A percentile compares a stretch with the other conserved stretches of the same genome.
Evolutionary conservation across 2,888 invertebrate species (phyloP).

Genomic region (Apamea epomidion): DNA sequence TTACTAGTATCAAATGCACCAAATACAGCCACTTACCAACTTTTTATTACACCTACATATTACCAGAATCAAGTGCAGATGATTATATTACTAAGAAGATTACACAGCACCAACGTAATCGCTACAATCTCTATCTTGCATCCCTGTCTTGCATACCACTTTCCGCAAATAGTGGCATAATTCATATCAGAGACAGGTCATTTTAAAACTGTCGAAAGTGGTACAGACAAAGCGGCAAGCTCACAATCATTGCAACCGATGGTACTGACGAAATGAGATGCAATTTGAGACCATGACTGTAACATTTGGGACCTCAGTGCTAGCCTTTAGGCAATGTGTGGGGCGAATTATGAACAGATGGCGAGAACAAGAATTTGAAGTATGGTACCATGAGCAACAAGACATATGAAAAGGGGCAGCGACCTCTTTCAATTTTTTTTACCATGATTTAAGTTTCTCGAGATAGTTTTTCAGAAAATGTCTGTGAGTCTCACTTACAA

Average conservation of each 20-base stretch:
- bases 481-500: neutral
- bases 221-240: constrained; percentile 76
- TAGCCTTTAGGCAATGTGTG: constrained; percentile 77
- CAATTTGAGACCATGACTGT: constrained; percentile 87
- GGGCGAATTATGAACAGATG: constrained; percentile 60
- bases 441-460: no score
- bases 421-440: neutral
- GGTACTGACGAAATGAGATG: constrained; percentile 83
- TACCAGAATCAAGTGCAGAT: constrained; percentile 36
- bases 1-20: neutral
- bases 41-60: constrained; percentile 8
- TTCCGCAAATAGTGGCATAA: constrained; percentile 54
- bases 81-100: constrained; percentile 48
- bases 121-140: constrained; percentile 43
- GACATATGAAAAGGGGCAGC: neutral
- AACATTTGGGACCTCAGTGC: constrained; percentile 80
- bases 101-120: constrained; percentile 41
- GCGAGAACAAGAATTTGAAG: constrained; percentile 10
- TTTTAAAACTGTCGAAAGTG: constrained; percentile 67
- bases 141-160: constrained; percentile 49
- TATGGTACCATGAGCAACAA: neutral
- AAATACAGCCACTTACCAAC: neutral
- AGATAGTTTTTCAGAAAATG: neutral
- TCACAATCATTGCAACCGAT: constrained; percentile 83
- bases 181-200: constrained; percentile 60